Base-by-base conservation (phyloP, 2,113 vertebrate genomes). In the Tamias sibiricus region DNA sequence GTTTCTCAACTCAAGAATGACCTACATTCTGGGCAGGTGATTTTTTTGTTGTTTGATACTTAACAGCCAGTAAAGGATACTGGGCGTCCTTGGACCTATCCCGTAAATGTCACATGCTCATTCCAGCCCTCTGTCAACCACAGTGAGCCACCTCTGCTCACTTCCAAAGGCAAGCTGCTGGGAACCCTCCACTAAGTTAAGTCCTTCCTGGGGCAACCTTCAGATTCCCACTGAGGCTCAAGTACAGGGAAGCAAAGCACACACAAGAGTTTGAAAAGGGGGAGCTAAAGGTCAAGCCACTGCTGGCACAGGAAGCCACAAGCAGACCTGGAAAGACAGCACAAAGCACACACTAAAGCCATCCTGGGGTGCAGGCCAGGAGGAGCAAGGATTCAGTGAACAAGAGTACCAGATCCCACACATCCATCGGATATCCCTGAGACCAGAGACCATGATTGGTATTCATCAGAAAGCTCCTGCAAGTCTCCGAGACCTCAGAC, bases 21-120 rank as follows among this genome's bases (percentile, higher is more conserved):
- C 81, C 0, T 37, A 4, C 44, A 6, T 42, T 66, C 35, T 7
- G 75, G 82, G 54, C 20, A 44, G 28, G 17, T 49, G 16, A 26
- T 22, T 4, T 1, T 32, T 69, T 6, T 7, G 64, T 44, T 19
- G 10, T 37, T 8, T 54, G 37, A 14, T 6, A 35, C 35, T 12
- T 42, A 3, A 24, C 30, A n/a, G 81, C 37, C 4, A 2, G 9
- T 32, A 11, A 4, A 0, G 9, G 10, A 6, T 19, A 19, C 1
- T 20, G 0, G 20, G 80, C 12, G 1, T 6, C 30, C 10, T 14
- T 0, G 4, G 66, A 11, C 42, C 20, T 14, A 28, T 4, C 40
- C 40, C 32, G 0, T 28, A 12, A 14, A 4, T 35, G 37, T 37
- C 87, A 42, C 0, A 2, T 0, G 32, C 19, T 40, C 49, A 49